These are phyloP conservation scores for Tribolium madens DNA, from an alignment of 1,140 invertebrate species.

Conservation along the genomic window DNA sequence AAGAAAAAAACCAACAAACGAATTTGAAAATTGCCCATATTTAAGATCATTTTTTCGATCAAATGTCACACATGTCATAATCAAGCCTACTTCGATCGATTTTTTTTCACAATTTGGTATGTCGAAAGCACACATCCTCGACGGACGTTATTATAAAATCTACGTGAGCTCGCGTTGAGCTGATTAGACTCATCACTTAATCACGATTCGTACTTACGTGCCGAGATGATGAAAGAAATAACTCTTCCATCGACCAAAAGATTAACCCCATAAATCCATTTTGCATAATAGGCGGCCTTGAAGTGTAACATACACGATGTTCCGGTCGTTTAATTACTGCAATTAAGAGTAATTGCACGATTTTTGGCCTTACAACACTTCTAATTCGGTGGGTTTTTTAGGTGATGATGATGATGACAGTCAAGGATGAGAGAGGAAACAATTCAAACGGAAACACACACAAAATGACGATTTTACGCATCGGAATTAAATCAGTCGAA, in stretches of 20 bases:
- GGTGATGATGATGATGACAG: too few relatives aligned
- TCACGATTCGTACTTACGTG: conserved; percentile 26
- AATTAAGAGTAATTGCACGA: background rate
- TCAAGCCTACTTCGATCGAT: too few relatives aligned
- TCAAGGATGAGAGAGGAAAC: background rate
- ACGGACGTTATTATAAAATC: conserved; percentile 9
- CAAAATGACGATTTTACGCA: background rate
- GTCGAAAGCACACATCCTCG: conserved; percentile 14
- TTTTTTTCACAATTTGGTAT: background rate
- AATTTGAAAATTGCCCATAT: too few relatives aligned
- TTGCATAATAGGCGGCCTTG: conserved; percentile 4
- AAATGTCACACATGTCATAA: too few relatives aligned
- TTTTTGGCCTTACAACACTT: background rate
- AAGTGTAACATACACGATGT: background rate
- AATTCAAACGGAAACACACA: background rate
- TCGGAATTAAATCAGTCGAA: too few relatives aligned
- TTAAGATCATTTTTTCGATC: too few relatives aligned
- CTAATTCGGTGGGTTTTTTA: background rate
- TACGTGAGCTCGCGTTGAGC: conserved; percentile 24
- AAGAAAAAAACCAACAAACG: too few relatives aligned
- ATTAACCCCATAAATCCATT: conserved; percentile 28
- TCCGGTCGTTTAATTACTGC: background rate
- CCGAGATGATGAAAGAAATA: conserved; percentile 26
- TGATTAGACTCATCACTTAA: conserved; percentile 28
- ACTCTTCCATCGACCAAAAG: background rate